Percentiles rank a stretch among this genome's conserved stretches.
Evolutionary conservation across 1,140 invertebrate species (phyloP).

Genomic region (Drusus annulatus): DNA sequence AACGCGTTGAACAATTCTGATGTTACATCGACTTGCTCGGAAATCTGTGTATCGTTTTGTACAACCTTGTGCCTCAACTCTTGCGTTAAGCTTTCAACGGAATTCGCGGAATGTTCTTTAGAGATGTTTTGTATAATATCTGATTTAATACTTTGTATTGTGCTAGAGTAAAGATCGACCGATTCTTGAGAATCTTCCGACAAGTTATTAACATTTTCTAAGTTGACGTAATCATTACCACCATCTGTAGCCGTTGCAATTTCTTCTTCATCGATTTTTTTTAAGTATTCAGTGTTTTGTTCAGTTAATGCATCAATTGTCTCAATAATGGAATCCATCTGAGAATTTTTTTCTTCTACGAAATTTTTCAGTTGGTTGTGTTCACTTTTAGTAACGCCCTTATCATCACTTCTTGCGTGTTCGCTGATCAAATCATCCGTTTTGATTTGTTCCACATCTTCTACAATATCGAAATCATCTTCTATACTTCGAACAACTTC

Average conservation of each 20-base stretch:
- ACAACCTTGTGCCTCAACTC: constrained; percentile 1
- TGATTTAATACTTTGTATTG: no score
- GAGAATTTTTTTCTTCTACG: no score
- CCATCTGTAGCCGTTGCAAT: not conserved
- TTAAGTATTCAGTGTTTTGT: constrained; percentile 1
- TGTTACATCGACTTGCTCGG: constrained; percentile 9
- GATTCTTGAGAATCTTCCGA: not conserved
- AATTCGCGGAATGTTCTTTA: not conserved
- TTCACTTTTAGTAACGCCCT: no score
- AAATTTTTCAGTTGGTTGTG: no score
- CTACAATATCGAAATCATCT: constrained; percentile 48
- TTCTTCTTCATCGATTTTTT: constrained; percentile 13
- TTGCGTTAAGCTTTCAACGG: not conserved
- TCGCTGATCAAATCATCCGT: not conserved
- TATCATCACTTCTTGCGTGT: no score
- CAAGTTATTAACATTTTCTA: not conserved
- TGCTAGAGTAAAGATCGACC: no score
- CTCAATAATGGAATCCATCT: no score
- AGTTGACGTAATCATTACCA: not conserved
- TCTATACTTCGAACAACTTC: constrained; percentile 7
- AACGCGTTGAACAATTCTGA: constrained; percentile 16
- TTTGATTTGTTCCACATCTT: constrained; percentile 42
- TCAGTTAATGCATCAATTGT: not conserved
- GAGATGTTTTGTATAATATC: no score
- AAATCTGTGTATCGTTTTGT: constrained; percentile 5